phyloP scores from a whole-genome alignment of 2,113 vertebrate species.

The Neodontobutis hainanensis region DNA sequence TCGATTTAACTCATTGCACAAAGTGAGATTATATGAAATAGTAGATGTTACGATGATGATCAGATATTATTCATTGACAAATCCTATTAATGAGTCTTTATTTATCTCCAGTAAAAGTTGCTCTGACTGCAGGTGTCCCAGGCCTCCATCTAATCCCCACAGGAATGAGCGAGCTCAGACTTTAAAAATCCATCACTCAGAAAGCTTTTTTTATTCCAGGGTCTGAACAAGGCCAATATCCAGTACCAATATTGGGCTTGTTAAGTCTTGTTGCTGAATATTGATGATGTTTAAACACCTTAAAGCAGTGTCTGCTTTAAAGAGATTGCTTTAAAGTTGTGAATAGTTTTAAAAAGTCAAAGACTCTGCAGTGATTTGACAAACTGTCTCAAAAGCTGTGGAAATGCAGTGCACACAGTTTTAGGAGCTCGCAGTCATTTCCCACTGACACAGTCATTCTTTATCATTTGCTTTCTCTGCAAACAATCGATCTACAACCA shows the following conservation, averaged over 20 bases:
- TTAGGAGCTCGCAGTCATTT: neutral
- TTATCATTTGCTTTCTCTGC: constrained; percentile 16
- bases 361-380: neutral
- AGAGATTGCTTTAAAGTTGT: neutral
- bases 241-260: constrained; percentile 3
- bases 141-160: too few species aligned
- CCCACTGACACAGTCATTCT: constrained; percentile 18
- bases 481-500: constrained; percentile 18
- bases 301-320: neutral
- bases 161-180: too few species aligned
- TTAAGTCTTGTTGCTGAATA: neutral
- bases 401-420: neutral
- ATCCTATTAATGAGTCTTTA: too few species aligned
- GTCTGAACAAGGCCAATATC: too few species aligned
- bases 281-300: constrained; percentile 10
- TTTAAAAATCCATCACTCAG: too few species aligned
- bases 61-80: too few species aligned
- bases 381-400: neutral
- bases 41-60: too few species aligned
- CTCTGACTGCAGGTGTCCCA: too few species aligned
- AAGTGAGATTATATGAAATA: too few species aligned
- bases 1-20: too few species aligned
- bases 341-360: neutral
- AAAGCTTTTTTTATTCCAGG: too few species aligned
- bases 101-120: too few species aligned